These are phyloP conservation scores for Mesochorus sp. DNA, from an alignment of 2,888 invertebrate species.

Conservation along the genomic window DNA sequence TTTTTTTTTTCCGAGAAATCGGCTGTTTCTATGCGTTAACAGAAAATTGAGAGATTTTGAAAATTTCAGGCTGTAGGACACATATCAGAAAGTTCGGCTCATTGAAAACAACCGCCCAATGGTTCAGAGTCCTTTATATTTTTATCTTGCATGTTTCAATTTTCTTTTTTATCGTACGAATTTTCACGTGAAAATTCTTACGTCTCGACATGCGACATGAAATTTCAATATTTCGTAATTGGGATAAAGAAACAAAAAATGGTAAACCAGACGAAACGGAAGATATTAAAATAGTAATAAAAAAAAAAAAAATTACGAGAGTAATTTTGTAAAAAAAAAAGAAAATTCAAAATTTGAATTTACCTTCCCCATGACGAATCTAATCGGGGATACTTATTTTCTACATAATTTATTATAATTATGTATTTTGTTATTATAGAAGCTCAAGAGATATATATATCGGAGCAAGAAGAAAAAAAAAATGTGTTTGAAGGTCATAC, in stretches of 20 bases:
- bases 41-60: not conserved
- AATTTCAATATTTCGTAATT: no score
- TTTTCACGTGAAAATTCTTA: not conserved
- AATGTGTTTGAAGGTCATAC: not conserved
- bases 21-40: not conserved
- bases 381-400: not conserved
- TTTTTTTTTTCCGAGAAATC: not conserved
- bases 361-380: slow-evolving; percentile 29
- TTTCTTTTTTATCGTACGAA: slow-evolving; percentile 62
- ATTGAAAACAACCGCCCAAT: slow-evolving; percentile 73
- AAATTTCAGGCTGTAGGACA: slow-evolving; percentile 67
- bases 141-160: slow-evolving; percentile 73
- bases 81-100: slow-evolving; percentile 78
- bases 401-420: not conserved
- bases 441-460: not conserved
- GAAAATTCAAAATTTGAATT: not conserved
- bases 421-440: not conserved
- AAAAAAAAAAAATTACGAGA: not conserved
- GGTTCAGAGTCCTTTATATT: slow-evolving; percentile 74
- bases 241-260: not conserved
- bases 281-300: not conserved
- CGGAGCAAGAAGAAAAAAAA: not conserved
- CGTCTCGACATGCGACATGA: slow-evolving; percentile 56
- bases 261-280: no score
- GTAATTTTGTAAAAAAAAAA: no score